Conservation (phyloP, 2,113 vertebrate genomes). For the Clarias macrocephalus region DNA sequence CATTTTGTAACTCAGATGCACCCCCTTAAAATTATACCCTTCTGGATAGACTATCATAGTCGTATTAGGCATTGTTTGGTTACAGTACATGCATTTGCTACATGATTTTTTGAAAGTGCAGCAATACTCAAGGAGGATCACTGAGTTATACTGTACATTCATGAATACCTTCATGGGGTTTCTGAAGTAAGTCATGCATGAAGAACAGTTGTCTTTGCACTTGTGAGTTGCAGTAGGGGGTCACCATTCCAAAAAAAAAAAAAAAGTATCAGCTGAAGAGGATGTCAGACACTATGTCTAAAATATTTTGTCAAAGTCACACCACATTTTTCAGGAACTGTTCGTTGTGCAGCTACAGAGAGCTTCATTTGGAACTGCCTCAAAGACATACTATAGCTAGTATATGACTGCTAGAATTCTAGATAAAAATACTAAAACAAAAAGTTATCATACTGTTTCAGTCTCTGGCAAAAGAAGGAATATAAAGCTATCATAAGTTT, state of each 20-base stretch:
- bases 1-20: constrained; percentile 7
- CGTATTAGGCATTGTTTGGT: background rate
- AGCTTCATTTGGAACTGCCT: background rate
- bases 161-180: constrained; percentile 21
- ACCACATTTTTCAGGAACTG: constrained; percentile 6
- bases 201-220: background rate
- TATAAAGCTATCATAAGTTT: background rate
- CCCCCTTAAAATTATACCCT: background rate
- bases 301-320: constrained; percentile 25
- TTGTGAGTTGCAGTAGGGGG: background rate
- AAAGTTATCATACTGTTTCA: background rate
- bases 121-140: constrained; percentile 31
- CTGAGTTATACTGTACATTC: background rate
- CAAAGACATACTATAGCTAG: constrained; percentile 10
- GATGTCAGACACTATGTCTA: constrained; percentile 1
- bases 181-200: constrained; percentile 27
- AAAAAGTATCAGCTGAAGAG: background rate
- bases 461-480: background rate
- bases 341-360: constrained; percentile 8
- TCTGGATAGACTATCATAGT: background rate
- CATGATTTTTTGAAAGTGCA: constrained; percentile 9
- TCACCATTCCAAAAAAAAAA: background rate
- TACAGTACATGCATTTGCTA: constrained; percentile 10
- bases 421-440: background rate
- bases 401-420: background rate